These are phyloP conservation scores for Epinephelus awoara DNA, from an alignment of 2,797 vertebrate genomes.

Conservation along the genomic window DNA sequence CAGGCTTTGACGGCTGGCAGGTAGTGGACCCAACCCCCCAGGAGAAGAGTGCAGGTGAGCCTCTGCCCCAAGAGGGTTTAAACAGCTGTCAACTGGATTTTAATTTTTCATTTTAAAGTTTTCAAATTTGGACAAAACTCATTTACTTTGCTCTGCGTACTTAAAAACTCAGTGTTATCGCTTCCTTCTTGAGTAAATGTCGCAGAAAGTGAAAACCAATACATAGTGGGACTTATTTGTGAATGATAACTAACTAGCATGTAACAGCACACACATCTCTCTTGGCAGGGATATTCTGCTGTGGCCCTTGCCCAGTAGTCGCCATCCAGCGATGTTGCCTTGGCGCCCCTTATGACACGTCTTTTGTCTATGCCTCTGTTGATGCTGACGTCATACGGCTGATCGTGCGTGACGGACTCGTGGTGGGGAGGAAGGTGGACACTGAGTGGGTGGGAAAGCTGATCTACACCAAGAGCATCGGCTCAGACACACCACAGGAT, in stretches of 20 bases:
- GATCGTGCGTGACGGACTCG: conserved; percentile 76
- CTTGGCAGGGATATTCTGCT: conserved; percentile 85
- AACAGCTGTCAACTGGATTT: background rate
- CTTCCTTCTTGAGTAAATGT: background rate
- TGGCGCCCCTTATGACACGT: conserved; percentile 78
- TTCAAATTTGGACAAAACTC: background rate
- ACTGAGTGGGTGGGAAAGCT: conserved; percentile 81
- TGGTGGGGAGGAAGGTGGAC: conserved; percentile 82
- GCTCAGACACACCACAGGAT: conserved; percentile 82
- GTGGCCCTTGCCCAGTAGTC: conserved; percentile 87
- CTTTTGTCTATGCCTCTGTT: conserved; percentile 88
- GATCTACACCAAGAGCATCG: conserved; percentile 90
- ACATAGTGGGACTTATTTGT: background rate
- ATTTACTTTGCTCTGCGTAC: background rate
- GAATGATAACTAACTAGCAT: background rate
- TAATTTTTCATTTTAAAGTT: background rate
- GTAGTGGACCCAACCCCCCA: conserved; percentile 91
- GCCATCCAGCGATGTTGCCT: conserved; percentile 84
- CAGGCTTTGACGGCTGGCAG: conserved; percentile 90
- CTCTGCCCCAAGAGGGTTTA: background rate
- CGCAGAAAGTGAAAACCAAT: background rate
- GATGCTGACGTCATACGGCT: conserved; percentile 86
- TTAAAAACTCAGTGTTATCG: background rate
- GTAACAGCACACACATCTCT: background rate
- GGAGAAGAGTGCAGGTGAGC: conserved; percentile 88